phyloP scores from a whole-genome alignment of 1,140 invertebrate species.

The Euglossa dilemma region DNA sequence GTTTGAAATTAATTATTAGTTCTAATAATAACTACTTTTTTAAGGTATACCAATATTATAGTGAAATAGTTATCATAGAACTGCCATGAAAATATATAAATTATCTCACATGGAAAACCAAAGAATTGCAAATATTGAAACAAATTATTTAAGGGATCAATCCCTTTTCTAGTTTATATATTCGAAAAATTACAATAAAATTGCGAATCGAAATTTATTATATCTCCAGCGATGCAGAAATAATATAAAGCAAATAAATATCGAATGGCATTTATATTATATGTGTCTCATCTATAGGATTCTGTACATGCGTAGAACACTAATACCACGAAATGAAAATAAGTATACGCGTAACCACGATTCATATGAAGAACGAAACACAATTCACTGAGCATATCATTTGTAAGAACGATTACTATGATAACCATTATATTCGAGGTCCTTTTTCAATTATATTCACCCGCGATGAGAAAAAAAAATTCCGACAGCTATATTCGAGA shows the following conservation, averaged over 20 bases:
- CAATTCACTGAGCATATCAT: slow-evolving; percentile 79
- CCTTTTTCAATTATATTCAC: slow-evolving; percentile 29
- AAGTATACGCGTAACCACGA: slow-evolving; percentile 28
- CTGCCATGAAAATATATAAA: slow-evolving; percentile 1
- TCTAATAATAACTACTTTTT: not conserved
- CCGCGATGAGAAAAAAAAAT: slow-evolving; percentile 52
- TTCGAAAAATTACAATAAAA: not conserved
- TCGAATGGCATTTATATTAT: slow-evolving; percentile 38
- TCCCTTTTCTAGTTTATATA: not conserved
- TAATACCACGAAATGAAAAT: slow-evolving; percentile 31
- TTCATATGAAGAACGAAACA: slow-evolving; percentile 51
- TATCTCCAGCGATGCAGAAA: not conserved
- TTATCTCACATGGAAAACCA: too few relatives aligned
- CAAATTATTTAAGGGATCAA: slow-evolving; percentile 32
- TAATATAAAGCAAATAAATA: slow-evolving; percentile 2
- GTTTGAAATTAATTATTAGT: not conserved
- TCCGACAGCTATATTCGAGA: slow-evolving; percentile 42
- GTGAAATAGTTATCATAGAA: slow-evolving; percentile 1
- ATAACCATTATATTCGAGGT: slow-evolving; percentile 62
- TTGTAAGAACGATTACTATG: slow-evolving; percentile 76
- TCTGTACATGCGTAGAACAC: slow-evolving; percentile 25
- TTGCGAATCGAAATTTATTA: slow-evolving; percentile 15
- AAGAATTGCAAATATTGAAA: not conserved
- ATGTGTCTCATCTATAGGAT: slow-evolving; percentile 38
- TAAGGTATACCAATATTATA: not conserved